Percentiles rank a stretch among this genome's conserved stretches.
phyloP scores from a whole-genome alignment of 2,113 vertebrate genomes.

The Copsychus sechellarum region DNA sequence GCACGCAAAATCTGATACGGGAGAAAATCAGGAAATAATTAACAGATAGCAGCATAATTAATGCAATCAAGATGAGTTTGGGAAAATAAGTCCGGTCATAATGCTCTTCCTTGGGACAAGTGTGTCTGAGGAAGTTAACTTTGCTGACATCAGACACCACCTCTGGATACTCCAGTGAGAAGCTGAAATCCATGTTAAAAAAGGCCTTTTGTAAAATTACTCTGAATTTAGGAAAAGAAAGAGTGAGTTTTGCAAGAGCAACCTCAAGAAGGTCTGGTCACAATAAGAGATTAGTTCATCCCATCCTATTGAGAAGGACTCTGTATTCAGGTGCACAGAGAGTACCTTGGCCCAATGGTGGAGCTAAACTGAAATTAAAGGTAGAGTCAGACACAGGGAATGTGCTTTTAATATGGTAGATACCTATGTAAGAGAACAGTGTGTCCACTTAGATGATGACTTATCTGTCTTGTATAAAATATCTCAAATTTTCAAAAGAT shows the following conservation, averaged over 20 bases:
- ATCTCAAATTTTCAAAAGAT: neutral
- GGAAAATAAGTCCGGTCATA: neutral
- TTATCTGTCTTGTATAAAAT: neutral
- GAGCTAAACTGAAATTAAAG: neutral
- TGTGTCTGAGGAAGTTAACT: neutral
- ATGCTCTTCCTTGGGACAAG: neutral
- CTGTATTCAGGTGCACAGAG: neutral
- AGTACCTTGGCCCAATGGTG: neutral
- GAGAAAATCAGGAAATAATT: constrained; percentile 61
- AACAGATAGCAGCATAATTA: constrained; percentile 56
- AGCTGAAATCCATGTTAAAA: neutral
- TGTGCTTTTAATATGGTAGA: neutral
- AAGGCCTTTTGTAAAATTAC: neutral
- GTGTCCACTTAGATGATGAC: neutral
- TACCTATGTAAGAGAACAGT: neutral
- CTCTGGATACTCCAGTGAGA: neutral
- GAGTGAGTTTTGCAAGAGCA: neutral
- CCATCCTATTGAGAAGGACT: neutral
- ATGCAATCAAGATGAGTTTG: constrained; percentile 48
- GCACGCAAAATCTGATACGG: constrained; percentile 20
- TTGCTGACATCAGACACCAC: neutral
- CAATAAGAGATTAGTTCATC: neutral
- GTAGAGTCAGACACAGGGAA: neutral
- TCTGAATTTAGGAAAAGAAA: neutral
- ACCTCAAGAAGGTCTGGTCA: neutral